A percentile compares a stretch with the other conserved stretches of the same genome.
phyloP scores from a whole-genome alignment of 2,888 invertebrate genomes.

The Aphodius granarius region DNA sequence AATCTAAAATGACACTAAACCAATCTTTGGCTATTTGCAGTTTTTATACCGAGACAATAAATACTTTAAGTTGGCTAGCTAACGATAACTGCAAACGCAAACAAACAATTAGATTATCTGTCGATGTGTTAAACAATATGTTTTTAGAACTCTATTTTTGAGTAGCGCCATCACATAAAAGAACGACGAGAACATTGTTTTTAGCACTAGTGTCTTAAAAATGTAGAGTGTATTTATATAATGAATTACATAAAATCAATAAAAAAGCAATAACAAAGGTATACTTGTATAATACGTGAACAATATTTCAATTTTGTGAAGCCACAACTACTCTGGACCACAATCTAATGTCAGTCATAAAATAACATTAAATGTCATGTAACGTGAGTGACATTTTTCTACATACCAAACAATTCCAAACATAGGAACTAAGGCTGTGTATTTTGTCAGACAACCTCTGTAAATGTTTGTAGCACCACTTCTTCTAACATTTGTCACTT shows the following conservation, averaged over 20 bases:
- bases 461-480: no score
- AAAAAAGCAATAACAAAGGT: neutral
- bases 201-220: neutral
- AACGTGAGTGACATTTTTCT: no score
- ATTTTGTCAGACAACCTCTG: no score
- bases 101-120: slow-evolving; percentile 3
- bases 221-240: neutral
- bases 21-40: neutral
- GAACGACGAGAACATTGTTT: neutral
- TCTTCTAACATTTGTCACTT: no score
- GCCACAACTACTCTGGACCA: no score
- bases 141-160: neutral
- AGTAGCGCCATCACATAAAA: neutral
- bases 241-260: neutral
- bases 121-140: neutral
- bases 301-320: no score
- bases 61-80: neutral
- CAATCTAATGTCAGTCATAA: no score
- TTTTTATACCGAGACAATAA: neutral
- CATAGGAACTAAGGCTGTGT: no score
- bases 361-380: no score
- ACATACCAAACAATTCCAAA: no score
- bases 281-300: neutral
- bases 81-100: neutral
- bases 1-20: slow-evolving; percentile 1